Conservation (phyloP, 2,113 vertebrate species). For the Calypte anna region DNA sequence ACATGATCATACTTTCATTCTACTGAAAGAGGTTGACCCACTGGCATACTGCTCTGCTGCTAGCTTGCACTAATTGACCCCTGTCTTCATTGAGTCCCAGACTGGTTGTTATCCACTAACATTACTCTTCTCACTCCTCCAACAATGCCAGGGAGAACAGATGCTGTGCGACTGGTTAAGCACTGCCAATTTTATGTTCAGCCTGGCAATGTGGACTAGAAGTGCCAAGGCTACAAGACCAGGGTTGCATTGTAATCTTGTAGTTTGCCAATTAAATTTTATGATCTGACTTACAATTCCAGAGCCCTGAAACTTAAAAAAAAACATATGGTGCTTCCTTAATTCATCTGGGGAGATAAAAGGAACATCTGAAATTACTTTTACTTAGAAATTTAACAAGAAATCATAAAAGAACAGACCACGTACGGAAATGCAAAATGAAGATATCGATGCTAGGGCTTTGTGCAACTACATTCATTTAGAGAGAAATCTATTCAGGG, state of each 20-base stretch:
- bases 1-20: not conserved
- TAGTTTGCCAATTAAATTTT: constrained; percentile 29
- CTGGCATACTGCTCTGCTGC: not conserved
- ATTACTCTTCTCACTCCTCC: not conserved
- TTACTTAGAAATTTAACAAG: constrained; percentile 72
- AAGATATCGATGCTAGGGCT: constrained; percentile 73
- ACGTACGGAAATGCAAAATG: constrained; percentile 72
- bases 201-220: not conserved
- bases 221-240: constrained; percentile 23
- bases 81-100: not conserved
- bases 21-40: not conserved
- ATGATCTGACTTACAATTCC: constrained; percentile 32
- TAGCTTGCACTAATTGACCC: not conserved
- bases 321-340: not conserved
- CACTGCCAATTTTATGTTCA: constrained; percentile 21
- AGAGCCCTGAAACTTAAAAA: constrained; percentile 34
- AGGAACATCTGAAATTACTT: constrained; percentile 31
- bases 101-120: not conserved
- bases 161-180: not conserved
- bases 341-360: constrained; percentile 36
- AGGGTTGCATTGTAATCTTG: constrained; percentile 7
- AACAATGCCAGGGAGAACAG: constrained; percentile 9
- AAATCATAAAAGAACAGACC: constrained; percentile 66
- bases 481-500: constrained; percentile 79
- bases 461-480: constrained; percentile 76